Evolutionary conservation across 2,797 vertebrate species (phyloP).

Genomic region (Mastacembelus armatus): DNA sequence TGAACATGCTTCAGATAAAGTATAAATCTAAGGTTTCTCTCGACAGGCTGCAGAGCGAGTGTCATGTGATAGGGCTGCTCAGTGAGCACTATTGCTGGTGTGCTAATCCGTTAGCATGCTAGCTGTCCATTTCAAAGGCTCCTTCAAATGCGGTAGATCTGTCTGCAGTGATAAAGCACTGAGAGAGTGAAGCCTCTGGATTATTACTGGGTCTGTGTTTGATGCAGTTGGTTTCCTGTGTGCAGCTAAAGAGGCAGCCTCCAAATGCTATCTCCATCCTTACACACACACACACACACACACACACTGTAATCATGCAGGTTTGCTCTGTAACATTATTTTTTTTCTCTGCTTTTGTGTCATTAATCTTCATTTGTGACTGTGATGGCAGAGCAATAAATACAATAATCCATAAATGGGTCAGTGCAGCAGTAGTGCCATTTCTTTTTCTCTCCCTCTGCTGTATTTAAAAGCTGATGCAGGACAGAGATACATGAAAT

Average conservation of each 20-base stretch:
- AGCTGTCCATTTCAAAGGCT: no score
- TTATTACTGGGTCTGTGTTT: conserved; percentile 17
- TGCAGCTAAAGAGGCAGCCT: conserved; percentile 4
- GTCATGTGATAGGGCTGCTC: no score
- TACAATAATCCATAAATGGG: conserved; percentile 42
- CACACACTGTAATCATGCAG: conserved; percentile 12
- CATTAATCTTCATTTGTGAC: conserved; percentile 55
- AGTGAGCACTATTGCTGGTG: no score
- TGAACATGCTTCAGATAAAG: no score
- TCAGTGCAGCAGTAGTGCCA: conserved; percentile 21
- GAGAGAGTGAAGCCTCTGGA: conserved; percentile 1
- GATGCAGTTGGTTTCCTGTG: conserved; percentile 23
- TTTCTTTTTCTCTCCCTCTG: neutral
- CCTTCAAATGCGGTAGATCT: no score
- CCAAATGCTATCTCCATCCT: conserved; percentile 15
- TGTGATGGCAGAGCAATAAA: conserved; percentile 36
- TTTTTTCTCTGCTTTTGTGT: conserved; percentile 24
- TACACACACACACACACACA: conserved; percentile 14
- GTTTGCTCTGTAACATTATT: neutral
- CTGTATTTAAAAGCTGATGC: conserved; percentile 13
- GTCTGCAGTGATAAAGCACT: conserved; percentile 4
- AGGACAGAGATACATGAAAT: conserved; percentile 14
- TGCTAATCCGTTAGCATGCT: no score
- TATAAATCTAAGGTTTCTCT: no score
- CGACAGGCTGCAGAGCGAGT: no score